A percentile compares a stretch with the other conserved stretches of the same genome.
Conservation (phyloP, 2,113 vertebrate species). For the Tauraco erythrolophus region DNA sequence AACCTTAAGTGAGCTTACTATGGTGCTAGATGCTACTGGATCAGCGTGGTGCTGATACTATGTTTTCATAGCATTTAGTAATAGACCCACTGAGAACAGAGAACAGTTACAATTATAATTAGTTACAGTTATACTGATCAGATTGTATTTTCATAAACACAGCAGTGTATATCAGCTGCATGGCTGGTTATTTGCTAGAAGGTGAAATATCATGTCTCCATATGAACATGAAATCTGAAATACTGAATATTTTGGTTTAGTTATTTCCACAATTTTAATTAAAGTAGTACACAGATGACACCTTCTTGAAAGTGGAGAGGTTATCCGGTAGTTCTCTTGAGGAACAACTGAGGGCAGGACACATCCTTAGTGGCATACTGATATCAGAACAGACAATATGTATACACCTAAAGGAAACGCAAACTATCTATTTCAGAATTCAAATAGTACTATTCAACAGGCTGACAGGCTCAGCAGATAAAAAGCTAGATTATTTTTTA, state of each 20-base stretch:
- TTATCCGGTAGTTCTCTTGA: not conserved
- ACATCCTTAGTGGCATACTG: not conserved
- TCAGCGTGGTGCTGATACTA: not conserved
- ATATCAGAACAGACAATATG: not conserved
- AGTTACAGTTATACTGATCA: not conserved
- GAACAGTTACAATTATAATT: not conserved
- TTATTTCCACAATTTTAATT: not conserved
- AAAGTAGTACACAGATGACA: not conserved
- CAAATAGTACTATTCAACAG: not conserved
- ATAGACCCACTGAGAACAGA: not conserved
- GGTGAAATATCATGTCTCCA: not conserved
- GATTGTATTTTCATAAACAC: not conserved
- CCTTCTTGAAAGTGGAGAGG: not conserved
- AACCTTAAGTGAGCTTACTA: not conserved
- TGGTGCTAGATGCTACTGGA: not conserved
- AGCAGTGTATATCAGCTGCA: not conserved
- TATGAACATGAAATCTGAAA: not conserved
- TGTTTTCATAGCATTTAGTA: not conserved
- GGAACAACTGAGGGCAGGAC: not conserved
- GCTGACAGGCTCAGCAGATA: not conserved
- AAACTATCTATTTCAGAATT: not conserved
- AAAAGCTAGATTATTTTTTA: not conserved
- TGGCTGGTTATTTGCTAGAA: not conserved
- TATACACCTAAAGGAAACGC: not conserved
- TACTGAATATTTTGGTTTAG: not conserved